A percentile compares a stretch with the other conserved stretches of the same genome.
Evolutionary conservation across 1,140 invertebrate species (phyloP).

Genomic region (Choristoneura fumiferana): DNA sequence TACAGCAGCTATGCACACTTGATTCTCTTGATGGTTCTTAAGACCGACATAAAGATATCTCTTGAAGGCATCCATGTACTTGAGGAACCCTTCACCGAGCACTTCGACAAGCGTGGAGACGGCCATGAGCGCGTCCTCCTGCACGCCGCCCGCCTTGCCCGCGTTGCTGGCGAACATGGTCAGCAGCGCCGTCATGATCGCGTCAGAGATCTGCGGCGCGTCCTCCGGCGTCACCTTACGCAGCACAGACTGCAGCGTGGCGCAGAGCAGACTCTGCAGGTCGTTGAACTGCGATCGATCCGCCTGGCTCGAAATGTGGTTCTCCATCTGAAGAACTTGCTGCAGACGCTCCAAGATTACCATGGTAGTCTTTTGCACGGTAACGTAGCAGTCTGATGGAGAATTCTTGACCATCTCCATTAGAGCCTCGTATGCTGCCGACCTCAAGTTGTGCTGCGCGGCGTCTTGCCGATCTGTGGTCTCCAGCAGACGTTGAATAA

Average conservation of each 20-base stretch:
- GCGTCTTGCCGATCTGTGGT: constrained; percentile 96
- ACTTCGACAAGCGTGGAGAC: constrained; percentile 97
- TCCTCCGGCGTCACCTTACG: constrained; percentile 95
- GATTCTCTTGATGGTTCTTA: constrained; percentile 96
- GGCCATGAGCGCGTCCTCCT: constrained; percentile 98
- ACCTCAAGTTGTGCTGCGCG: constrained; percentile 93
- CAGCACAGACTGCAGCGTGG: constrained; percentile 94
- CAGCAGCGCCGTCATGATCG: constrained; percentile 96
- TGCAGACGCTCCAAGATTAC: constrained; percentile 96
- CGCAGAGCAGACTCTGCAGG: constrained; percentile 97
- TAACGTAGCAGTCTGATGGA: constrained; percentile 97
- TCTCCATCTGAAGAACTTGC: constrained; percentile 95
- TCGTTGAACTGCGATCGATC: constrained; percentile 98
- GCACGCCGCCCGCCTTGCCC: constrained; percentile 95
- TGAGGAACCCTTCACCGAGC: constrained; percentile 93
- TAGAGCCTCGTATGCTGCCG: constrained; percentile 98
- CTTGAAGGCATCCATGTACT: constrained; percentile 98
- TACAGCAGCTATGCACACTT: constrained; percentile 95
- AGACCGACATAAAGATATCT: constrained; percentile 93
- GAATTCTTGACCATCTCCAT: constrained; percentile 99
- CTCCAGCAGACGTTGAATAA: constrained; percentile 93
- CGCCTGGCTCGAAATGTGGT: constrained; percentile 89
- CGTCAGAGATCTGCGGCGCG: constrained; percentile 96
- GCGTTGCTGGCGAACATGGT: constrained; percentile 95
- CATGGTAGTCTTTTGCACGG: constrained; percentile 97